Evolutionary conservation across 1,140 invertebrate genomes (phyloP), one percentile per base, ranked within the genome.

Genomic region (Globodera ellingtonae): DNA sequence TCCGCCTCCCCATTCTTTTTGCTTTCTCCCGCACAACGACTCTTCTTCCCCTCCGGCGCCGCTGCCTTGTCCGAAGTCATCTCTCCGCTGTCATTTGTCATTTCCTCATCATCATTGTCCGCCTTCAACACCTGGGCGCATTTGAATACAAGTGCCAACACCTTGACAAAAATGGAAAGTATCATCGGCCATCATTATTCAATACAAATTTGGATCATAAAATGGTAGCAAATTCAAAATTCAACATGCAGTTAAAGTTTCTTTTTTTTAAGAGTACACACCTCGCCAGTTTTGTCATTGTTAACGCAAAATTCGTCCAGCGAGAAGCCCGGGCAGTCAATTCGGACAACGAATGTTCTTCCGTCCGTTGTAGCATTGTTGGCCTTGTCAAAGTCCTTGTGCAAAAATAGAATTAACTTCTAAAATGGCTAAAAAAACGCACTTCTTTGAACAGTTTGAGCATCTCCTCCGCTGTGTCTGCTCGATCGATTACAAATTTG

Each of bases 391-490:
- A 75, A 56, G 8, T 75, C 18, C 44, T 75, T 75, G 52, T 15
- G 35, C 35, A 35, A 35, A 35, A n/a, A n/a, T n/a, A n/a, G n/a
- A n/a, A n/a, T n/a, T n/a, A n/a, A n/a, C n/a, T n/a, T n/a, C n/a
- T n/a, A n/a, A n/a, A n/a, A n/a, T n/a, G n/a, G n/a, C n/a, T n/a
- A n/a, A n/a, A n/a, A n/a, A n/a, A 50, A 13, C 10, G 6, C 47
- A 75, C 73, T 65, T 75, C 73, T 75, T 75, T 75, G 56, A 75
- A 56, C 65, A 75, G 65, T 62, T 56, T 44, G 65, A 75, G 35
- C 15, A 75, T 75, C 52, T 75, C 56, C 46, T 75, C 56, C 47
- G 73, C 73, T 21, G 73, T 75, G 65, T 75, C 73, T 44, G 56
- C 73, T 56, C 73, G 56, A 47, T 75, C 73, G 15, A 75, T 24